These are phyloP conservation scores for Pyrochroa serraticornis DNA, from an alignment of 2,888 invertebrate species.

Conservation along the genomic window DNA sequence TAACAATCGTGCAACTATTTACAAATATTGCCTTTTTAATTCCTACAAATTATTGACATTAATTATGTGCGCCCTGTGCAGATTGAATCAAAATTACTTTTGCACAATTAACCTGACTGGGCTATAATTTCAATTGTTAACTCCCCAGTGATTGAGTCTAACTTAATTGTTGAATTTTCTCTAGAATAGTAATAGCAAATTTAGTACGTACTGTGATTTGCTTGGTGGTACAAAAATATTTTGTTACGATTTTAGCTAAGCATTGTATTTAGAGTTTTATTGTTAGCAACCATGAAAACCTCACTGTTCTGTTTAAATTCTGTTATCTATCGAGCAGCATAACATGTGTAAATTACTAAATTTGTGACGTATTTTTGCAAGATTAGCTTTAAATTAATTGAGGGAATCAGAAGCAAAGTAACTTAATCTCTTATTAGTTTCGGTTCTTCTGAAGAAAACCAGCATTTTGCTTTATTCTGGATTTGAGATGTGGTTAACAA, in stretches of 20 bases:
- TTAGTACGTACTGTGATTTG: slow-evolving; percentile 9
- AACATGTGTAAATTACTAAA: slow-evolving; percentile 1
- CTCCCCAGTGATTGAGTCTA: no score
- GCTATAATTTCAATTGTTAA: no score
- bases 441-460: no score
- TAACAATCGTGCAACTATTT: no score
- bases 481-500: no score
- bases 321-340: background rate
- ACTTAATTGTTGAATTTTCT: slow-evolving; percentile 5
- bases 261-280: slow-evolving; percentile 9
- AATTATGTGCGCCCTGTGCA: no score
- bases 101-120: no score
- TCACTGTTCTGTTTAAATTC: slow-evolving; percentile 16
- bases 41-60: no score
- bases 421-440: background rate
- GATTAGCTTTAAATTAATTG: slow-evolving; percentile 10
- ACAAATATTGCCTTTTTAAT: no score
- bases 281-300: slow-evolving; percentile 25
- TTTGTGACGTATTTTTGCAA: slow-evolving; percentile 4
- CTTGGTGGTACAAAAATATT: slow-evolving; percentile 19
- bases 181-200: background rate
- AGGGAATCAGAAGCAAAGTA: slow-evolving; percentile 6
- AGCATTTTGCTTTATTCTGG: no score
- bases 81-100: no score
- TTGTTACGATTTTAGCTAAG: slow-evolving; percentile 7